Conservation (phyloP, 2,888 invertebrate genomes). For the Rhabditoides inermis region DNA sequence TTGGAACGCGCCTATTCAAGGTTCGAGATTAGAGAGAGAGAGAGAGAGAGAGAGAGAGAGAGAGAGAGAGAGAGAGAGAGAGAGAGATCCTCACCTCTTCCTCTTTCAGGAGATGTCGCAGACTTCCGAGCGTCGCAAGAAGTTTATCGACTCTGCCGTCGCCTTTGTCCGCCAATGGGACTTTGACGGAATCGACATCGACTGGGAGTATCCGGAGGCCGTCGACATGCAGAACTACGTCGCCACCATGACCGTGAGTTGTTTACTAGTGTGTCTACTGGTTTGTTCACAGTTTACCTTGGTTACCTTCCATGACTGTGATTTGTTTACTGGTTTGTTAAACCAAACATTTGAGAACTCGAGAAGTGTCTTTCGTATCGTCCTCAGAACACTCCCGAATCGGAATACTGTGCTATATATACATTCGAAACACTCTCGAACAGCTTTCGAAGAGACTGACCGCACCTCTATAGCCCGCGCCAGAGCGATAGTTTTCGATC, state of each 20-base stretch:
- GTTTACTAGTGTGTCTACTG: no score
- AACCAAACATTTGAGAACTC: no score
- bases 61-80: neutral
- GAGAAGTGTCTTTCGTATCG: no score
- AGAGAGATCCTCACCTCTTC: neutral
- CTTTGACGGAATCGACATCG: constrained; percentile 52
- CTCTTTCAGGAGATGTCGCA: constrained; percentile 32
- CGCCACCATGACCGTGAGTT: constrained; percentile 29
- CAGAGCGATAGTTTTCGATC: no score
- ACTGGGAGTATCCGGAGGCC: constrained; percentile 56
- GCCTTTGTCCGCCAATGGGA: constrained; percentile 20
- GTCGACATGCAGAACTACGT: constrained; percentile 51
- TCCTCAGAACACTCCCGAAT: no score
- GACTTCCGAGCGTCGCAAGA: constrained; percentile 25
- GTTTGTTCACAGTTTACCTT: neutral
- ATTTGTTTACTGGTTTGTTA: no score
- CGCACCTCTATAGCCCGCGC: no score
- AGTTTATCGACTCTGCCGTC: constrained; percentile 60
- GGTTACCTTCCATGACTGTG: no score
- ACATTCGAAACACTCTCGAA: no score
- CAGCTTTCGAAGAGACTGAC: no score
- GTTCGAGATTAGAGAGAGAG: no score
- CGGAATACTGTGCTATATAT: no score
- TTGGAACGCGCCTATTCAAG: constrained; percentile 65
- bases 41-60: neutral